Conservation (phyloP, 2,888 invertebrate species). For the Hololepta plana region DNA sequence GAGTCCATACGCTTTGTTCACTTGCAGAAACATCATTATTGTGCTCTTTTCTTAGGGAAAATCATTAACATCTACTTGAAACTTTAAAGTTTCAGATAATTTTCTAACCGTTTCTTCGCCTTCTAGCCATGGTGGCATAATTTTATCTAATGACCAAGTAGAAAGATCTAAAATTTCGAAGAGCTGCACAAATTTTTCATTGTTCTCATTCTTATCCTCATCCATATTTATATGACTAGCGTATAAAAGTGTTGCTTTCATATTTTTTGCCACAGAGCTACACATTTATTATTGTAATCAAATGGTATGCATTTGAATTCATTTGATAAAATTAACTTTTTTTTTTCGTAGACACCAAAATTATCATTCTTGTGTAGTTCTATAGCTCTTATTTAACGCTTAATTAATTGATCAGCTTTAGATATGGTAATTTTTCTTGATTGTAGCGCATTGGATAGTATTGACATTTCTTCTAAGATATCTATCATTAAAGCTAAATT, state of each 20-base stretch:
- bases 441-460: constrained; percentile 3
- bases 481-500: constrained; percentile 3
- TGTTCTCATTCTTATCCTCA: constrained; percentile 8
- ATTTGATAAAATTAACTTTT: constrained; percentile 6
- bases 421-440: too few species aligned
- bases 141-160: constrained; percentile 8
- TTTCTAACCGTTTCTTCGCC: constrained; percentile 8
- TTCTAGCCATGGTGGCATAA: constrained; percentile 9
- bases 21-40: constrained; percentile 8
- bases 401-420: constrained; percentile 5
- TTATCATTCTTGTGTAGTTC: constrained; percentile 4
- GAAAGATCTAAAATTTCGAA: constrained; percentile 8
- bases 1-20: constrained; percentile 9
- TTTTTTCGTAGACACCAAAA: constrained; percentile 7
- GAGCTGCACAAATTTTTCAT: constrained; percentile 8
- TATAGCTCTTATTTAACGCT: constrained; percentile 7
- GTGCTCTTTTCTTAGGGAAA: constrained; percentile 7
- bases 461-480: constrained; percentile 6
- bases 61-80: constrained; percentile 6
- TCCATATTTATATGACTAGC: constrained; percentile 7
- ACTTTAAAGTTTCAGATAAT: too few species aligned
- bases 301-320: constrained; percentile 6
- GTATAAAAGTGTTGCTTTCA: constrained; percentile 5
- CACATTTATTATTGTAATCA: constrained; percentile 4
- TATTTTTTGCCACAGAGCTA: constrained; percentile 6